Conservation (phyloP, 2,797 vertebrate species). For the Yasuhikotakia modesta region DNA sequence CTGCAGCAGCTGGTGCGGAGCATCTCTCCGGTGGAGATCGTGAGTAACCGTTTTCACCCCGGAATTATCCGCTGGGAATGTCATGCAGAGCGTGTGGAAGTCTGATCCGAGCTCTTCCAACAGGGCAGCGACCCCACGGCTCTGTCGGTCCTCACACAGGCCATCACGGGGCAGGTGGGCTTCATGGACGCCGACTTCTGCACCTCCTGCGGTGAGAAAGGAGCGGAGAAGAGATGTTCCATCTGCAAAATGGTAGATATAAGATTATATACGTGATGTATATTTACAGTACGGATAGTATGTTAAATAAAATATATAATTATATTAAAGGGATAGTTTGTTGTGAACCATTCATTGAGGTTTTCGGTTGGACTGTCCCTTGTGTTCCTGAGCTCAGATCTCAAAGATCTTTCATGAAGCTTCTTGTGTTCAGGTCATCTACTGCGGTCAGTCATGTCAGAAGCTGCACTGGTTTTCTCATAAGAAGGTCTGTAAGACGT, state of each 20-base stretch:
- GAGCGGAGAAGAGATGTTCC: slow-evolving; percentile 93
- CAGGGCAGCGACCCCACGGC: slow-evolving; percentile 95
- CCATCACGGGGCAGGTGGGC: slow-evolving; percentile 95
- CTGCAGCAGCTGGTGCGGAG: slow-evolving; percentile 97
- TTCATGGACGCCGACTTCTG: slow-evolving; percentile 97
- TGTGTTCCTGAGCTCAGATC: no score
- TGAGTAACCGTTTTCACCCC: no score
- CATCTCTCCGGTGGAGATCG: slow-evolving; percentile 93
- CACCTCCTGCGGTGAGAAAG: slow-evolving; percentile 93
- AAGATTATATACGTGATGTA: background rate
- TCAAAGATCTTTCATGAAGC: background rate
- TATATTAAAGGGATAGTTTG: no score
- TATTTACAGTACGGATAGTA: no score
- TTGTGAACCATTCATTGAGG: no score
- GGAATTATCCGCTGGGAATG: no score
- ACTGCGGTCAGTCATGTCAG: slow-evolving; percentile 92
- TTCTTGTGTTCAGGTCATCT: slow-evolving; percentile 83
- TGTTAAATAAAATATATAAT: background rate
- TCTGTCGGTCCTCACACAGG: slow-evolving; percentile 94
- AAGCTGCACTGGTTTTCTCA: slow-evolving; percentile 97
- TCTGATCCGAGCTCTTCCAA: slow-evolving; percentile 3
- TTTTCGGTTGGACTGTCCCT: no score
- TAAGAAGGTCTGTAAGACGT: slow-evolving; percentile 90
- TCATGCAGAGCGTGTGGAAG: background rate
- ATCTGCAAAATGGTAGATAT: slow-evolving; percentile 92